Evolutionary conservation across 2,888 invertebrate genomes (phyloP).

Genomic region (Mycalesis mineus): DNA sequence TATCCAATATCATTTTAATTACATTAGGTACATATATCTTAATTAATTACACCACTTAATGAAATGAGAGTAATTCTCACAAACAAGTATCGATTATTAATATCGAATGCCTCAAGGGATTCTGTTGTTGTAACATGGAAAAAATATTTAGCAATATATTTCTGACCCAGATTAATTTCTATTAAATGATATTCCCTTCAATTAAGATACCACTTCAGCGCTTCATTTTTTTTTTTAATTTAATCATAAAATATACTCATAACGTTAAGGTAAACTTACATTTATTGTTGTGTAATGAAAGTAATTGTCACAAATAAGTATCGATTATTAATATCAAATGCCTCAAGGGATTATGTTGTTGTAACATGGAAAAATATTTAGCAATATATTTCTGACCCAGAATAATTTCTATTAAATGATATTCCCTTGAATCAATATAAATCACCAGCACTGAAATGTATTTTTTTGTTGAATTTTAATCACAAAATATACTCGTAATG

Average conservation of each 20-base stretch:
- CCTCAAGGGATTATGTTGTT: not conserved
- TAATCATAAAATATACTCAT: no score
- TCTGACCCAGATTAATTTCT: not conserved
- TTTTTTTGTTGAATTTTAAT: no score
- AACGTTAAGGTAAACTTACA: no score
- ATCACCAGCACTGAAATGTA: no score
- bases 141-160: not conserved
- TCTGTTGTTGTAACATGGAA: not conserved
- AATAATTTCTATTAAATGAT: not conserved
- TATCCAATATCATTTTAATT: no score
- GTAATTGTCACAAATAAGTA: not conserved
- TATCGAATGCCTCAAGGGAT: not conserved
- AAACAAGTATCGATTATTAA: not conserved
- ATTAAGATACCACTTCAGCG: not conserved
- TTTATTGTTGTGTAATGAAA: not conserved
- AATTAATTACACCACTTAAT: constrained; percentile 1
- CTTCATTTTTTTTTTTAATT: no score
- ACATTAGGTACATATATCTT: not conserved
- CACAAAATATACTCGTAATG: no score
- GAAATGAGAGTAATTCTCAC: not conserved
- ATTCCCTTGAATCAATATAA: not conserved
- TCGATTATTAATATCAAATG: not conserved
- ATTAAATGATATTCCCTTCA: not conserved
- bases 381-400: not conserved
- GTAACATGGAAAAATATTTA: not conserved